phyloP scores from a whole-genome alignment of 2,113 vertebrate genomes.

The Glaucidium brasilianum region DNA sequence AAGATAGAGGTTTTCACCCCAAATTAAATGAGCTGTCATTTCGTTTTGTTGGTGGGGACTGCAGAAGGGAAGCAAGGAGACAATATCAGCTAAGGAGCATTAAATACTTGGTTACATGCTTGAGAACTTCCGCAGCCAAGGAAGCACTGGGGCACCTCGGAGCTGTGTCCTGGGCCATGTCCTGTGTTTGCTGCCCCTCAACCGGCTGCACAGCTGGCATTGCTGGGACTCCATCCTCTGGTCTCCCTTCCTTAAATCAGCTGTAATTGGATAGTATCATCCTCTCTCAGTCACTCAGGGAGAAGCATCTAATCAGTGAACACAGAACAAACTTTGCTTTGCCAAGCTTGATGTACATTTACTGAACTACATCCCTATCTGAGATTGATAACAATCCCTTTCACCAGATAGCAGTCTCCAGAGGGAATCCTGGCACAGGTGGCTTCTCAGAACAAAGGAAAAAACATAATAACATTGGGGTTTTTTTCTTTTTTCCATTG shows the following conservation, averaged over 20 bases:
- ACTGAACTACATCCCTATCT: neutral
- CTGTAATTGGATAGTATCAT: neutral
- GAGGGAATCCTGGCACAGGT: neutral
- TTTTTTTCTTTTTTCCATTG: neutral
- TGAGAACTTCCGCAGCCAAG: neutral
- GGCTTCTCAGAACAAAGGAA: neutral
- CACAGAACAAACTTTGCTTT: neutral
- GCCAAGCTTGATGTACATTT: neutral
- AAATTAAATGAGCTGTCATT: neutral
- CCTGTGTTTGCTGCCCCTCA: neutral
- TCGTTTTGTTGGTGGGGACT: neutral
- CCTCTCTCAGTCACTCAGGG: neutral
- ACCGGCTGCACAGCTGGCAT: neutral
- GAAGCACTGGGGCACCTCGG: accelerated
- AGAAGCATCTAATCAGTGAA: neutral
- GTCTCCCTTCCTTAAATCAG: neutral
- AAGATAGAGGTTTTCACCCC: neutral
- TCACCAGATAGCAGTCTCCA: neutral
- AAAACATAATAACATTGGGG: neutral
- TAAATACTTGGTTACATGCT: neutral
- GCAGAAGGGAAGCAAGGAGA: neutral
- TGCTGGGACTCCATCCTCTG: neutral
- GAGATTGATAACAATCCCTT: neutral
- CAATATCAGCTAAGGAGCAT: neutral
- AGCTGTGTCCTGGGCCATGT: neutral